Evolutionary conservation across 1,140 invertebrate species (phyloP).

Genomic region (Zaprionus capensis): DNA sequence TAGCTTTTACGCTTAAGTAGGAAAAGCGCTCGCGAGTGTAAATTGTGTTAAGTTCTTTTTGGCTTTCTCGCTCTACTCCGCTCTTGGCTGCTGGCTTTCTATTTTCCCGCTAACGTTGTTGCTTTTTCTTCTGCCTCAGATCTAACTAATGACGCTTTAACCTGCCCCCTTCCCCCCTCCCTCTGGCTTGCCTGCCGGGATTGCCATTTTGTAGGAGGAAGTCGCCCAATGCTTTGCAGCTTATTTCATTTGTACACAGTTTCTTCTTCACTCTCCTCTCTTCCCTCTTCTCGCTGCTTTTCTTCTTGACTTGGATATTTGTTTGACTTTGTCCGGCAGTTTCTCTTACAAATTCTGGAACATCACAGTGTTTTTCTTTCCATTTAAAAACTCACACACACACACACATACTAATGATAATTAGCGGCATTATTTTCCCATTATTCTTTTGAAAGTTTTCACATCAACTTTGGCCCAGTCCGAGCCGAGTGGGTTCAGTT

Average conservation of each 20-base stretch:
- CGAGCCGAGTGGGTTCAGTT: conserved; percentile 42
- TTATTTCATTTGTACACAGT: conserved; percentile 25
- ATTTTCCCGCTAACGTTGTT: conserved; percentile 48
- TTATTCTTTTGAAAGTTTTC: conserved; percentile 65
- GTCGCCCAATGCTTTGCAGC: conserved; percentile 30
- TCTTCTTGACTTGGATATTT: neutral
- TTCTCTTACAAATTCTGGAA: conserved; percentile 67
- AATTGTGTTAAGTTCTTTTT: conserved; percentile 81
- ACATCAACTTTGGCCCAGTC: conserved; percentile 30
- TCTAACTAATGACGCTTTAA: conserved; percentile 74
- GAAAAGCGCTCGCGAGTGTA: conserved; percentile 79
- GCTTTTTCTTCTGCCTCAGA: conserved; percentile 43
- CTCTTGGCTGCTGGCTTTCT: conserved; percentile 61
- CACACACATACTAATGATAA: conserved; percentile 73
- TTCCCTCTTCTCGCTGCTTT: neutral
- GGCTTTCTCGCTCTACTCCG: conserved; percentile 59
- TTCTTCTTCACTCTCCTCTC: neutral
- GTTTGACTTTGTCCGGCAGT: conserved; percentile 48
- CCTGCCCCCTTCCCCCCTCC: neutral
- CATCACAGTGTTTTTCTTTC: conserved; percentile 42
- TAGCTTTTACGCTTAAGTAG: conserved; percentile 68
- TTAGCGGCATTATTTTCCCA: conserved; percentile 80
- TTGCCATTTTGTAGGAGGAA: conserved; percentile 56
- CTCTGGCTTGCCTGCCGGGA: conserved; percentile 15
- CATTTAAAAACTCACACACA: conserved; percentile 62